Base-by-base conservation (phyloP, 2,113 vertebrate genomes). In the Antennarius striatus region DNA sequence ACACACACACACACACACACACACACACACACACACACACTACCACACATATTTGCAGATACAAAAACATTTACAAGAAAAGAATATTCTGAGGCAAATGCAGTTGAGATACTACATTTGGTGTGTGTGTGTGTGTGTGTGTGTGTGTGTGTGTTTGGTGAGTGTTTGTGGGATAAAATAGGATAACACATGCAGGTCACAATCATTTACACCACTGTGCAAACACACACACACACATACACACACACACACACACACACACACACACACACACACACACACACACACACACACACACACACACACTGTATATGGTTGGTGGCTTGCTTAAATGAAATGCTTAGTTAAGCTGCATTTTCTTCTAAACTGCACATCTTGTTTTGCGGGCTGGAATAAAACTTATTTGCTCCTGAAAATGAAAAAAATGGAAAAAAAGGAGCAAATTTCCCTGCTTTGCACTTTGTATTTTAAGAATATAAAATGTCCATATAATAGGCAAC, bases 1-100 rank as follows among this genome's bases (percentile, higher is more conserved):
- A 59, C 70, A 87, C 17, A 50, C 46, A 47, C 46, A 47, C 8
- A 32, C 13, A 94, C 93, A 56, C 46, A 71, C 55, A 69, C 48
- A 67, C 39, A 57, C 52, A 67, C 57, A 75, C 57, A 79, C 72
- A 72, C 57, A 56, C 73, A 86, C 85, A 88, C 89, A 91, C 89
- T 80, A 91, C 84, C 88, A 89, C 87, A 77, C 88, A 72, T 57
- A 86, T 87, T 81, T 89, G 83, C 77, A 80, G 61, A 84, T 77
- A 88, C 51, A 82, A 82, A 83, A 88, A 81, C 56, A 77, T 70
- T 52, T 76, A 84, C 71, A 90, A 78, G 77, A 79, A 79, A 69
- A 68, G 57, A 43, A 63, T 54, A 80, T 79, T 46, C 52, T 68
- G 60, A 60, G 69, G 61, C 57, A 83, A 64, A 82, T 73, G 73